Percentiles rank a stretch among this genome's conserved stretches.
phyloP scores from a whole-genome alignment of 2,888 invertebrate genomes.

The Agrochola litura region DNA sequence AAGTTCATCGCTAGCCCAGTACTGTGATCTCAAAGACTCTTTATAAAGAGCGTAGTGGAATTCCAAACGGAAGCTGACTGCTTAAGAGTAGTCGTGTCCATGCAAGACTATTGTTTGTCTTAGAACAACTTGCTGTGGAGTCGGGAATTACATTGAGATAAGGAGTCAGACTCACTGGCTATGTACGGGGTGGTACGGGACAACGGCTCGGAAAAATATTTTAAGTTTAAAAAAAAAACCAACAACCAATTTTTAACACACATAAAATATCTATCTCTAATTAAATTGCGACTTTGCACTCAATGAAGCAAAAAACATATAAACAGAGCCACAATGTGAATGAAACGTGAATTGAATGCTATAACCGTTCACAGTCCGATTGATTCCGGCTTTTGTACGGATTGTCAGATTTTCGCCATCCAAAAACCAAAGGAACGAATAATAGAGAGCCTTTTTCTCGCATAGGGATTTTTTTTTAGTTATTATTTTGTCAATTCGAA shows the following conservation, averaged over 20 bases:
- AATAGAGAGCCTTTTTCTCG: not conserved
- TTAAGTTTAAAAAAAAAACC: no score
- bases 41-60: constrained; percentile 71
- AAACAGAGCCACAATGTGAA: constrained; percentile 34
- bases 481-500: no score
- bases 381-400: constrained; percentile 31
- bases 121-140: constrained; percentile 45
- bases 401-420: constrained; percentile 27
- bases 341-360: constrained; percentile 58
- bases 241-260: not conserved
- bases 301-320: constrained; percentile 25
- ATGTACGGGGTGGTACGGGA: no score
- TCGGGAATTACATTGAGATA: constrained; percentile 34
- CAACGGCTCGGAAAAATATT: no score
- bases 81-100: constrained; percentile 63
- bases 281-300: constrained; percentile 9
- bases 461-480: not conserved
- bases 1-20: constrained; percentile 52
- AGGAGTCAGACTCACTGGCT: not conserved
- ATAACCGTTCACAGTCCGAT: constrained; percentile 35
- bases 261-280: not conserved
- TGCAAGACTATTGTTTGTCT: constrained; percentile 64
- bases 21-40: constrained; percentile 70
- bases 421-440: constrained; percentile 15
- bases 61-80: constrained; percentile 70